Conservation (phyloP, 30 jellyfish, hydroid and myxozoan species). For the Sanderia malayensis region DNA sequence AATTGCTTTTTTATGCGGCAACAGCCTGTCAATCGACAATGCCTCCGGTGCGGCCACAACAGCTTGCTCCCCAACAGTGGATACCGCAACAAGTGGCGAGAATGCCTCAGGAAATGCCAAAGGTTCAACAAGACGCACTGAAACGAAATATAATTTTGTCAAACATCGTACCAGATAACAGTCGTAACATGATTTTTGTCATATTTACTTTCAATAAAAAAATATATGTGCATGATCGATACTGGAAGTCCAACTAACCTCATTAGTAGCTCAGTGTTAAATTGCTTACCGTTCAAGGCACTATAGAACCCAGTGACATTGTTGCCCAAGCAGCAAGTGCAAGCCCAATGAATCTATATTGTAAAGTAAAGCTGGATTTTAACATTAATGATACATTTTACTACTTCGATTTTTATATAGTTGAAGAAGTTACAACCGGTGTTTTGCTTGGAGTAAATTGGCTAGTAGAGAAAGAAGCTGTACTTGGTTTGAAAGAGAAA, state of each 20-base stretch:
- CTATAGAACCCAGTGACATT: not conserved
- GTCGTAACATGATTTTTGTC: not conserved
- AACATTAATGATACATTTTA: not conserved
- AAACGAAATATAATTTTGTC: not conserved
- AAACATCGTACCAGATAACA: not conserved
- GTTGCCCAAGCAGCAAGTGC: conserved; percentile 5
- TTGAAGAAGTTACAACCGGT: conserved; percentile 2
- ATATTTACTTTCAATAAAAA: not conserved
- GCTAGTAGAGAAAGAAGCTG: not conserved
- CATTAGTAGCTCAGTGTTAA: not conserved
- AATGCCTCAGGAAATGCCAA: not conserved
- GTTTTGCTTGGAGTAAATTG: conserved; percentile 2
- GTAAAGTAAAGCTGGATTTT: not conserved
- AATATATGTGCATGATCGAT: conserved; percentile 7
- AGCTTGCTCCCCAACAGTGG: too few species aligned
- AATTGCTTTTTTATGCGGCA: not conserved
- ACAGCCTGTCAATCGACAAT: not conserved
- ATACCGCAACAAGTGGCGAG: not conserved
- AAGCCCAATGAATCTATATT: not conserved
- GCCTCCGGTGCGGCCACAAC: not conserved
- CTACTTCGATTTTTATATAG: not conserved
- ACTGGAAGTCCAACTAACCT: conserved; percentile 8
- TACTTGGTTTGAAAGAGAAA: not conserved
- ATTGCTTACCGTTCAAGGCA: not conserved
- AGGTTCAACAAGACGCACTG: not conserved